Evolutionary conservation across 2,797 vertebrate species (phyloP).

Genomic region (Tiaroga cobitis): DNA sequence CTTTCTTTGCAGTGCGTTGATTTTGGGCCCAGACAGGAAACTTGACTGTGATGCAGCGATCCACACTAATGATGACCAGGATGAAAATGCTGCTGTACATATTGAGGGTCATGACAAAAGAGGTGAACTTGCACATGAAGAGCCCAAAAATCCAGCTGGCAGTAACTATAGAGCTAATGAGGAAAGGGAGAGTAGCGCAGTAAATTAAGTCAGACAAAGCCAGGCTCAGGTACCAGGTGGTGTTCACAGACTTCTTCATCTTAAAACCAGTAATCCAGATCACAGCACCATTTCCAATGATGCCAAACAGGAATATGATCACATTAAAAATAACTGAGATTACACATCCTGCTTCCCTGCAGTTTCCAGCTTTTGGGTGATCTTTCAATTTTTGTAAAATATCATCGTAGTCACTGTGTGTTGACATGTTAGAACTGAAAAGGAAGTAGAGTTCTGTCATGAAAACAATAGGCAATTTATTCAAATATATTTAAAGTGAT

Average conservation of each 20-base stretch:
- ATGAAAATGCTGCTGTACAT: slow-evolving; percentile 96
- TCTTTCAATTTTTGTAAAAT: fast-evolving
- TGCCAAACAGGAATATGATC: slow-evolving; percentile 83
- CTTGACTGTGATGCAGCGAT: slow-evolving; percentile 87
- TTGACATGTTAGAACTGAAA: neutral
- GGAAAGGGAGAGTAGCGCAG: slow-evolving; percentile 86
- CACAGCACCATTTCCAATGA: slow-evolving; percentile 86
- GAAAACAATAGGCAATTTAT: neutral
- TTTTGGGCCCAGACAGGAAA: slow-evolving; percentile 94
- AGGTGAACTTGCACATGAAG: slow-evolving; percentile 86
- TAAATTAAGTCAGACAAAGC: slow-evolving; percentile 90
- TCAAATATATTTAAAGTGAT: neutral
- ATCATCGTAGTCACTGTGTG: fast-evolving
- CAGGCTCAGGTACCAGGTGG: slow-evolving; percentile 91
- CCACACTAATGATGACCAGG: slow-evolving; percentile 87
- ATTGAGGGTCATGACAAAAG: slow-evolving; percentile 86
- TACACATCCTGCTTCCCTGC: slow-evolving; percentile 54
- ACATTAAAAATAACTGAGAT: slow-evolving; percentile 70
- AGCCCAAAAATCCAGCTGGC: slow-evolving; percentile 86
- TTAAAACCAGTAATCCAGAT: slow-evolving; percentile 86
- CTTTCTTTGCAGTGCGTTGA: slow-evolving; percentile 79
- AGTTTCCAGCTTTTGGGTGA: neutral
- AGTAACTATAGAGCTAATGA: slow-evolving; percentile 72
- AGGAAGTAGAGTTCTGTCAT: neutral
- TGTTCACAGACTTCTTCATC: slow-evolving; percentile 91